Evolutionary conservation across 2,113 vertebrate species (phyloP), one percentile per base, ranked within the genome.

Genomic region (Gymnarchus niloticus): DNA sequence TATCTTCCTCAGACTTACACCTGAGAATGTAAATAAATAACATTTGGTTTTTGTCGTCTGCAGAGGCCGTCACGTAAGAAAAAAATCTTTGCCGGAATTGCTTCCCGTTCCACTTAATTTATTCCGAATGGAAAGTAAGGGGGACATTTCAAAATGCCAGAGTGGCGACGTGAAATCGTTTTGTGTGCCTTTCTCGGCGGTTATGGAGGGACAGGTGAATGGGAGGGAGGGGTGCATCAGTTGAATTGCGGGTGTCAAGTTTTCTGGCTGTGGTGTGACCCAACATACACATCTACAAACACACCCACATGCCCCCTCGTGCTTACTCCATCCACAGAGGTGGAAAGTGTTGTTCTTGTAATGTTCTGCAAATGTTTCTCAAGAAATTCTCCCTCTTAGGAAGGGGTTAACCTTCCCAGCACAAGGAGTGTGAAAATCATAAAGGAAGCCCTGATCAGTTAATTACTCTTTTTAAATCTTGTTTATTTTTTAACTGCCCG

Each of bases 281-380:
- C 21, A 17, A 77, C 28, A 41, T 37, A 77, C 73, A 77, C 6
- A 44, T 44, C 5, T 6, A 19, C 56, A 59, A 28, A 83, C 54
- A 41, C 33, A 37, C 57, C 57, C 0, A 49, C 46, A 52, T 23
- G 61, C 81, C 17, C 41, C 0, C 49, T 14, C 88, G 37, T 81
- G 2, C 17, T 88, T 81, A 84, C 89, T 90, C 85, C 88, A 56
- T 87, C 89, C 90, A 56, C 8, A 87, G 89, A 83, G 33, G 33
- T 41, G 33, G 65, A 73, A 83, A 52, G 52, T 6, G 87, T 78
- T 81, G 57, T 4, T 88, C 86, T 91, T 90, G 69, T 49, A 54
- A 86, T 23, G 7, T 49, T 23, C 77, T 81, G n/a, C n/a, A 49
- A 46, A 81, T 48, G 48, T 23, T 51, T 51, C 44, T 23, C 48